Conservation (phyloP, 2,797 vertebrate species). For the Sternotherus odoratus region DNA sequence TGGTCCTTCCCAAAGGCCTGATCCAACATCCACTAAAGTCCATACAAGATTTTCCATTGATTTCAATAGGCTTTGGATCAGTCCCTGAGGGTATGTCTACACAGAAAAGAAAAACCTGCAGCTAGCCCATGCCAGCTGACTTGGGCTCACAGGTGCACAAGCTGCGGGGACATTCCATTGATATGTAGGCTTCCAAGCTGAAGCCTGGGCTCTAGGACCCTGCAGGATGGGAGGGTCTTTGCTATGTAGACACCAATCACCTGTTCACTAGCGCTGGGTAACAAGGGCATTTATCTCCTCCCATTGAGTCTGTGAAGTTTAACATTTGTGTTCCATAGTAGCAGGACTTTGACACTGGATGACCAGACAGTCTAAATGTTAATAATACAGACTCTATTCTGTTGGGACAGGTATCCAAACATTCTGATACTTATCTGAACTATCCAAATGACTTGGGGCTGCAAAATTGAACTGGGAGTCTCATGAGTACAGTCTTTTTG, state of each 20-base stretch:
- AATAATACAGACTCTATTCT: background rate
- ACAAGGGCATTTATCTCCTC: background rate
- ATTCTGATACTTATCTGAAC: background rate
- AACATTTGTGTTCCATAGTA: background rate
- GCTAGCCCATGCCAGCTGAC: background rate
- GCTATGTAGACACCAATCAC: background rate
- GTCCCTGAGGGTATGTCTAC: background rate
- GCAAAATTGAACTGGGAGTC: rapidly evolving
- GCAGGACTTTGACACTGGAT: background rate
- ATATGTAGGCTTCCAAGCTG: background rate
- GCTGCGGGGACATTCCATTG: background rate
- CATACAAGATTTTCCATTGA: background rate
- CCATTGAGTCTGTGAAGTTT: background rate
- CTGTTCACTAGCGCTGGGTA: background rate
- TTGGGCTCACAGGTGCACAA: background rate
- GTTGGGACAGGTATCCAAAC: background rate
- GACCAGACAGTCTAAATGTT: background rate
- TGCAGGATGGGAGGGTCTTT: too few relatives aligned
- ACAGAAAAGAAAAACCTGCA: background rate
- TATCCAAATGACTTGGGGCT: background rate
- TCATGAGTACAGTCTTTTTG: background rate
- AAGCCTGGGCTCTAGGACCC: too few relatives aligned
- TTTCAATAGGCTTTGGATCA: background rate
- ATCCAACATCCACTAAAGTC: background rate
- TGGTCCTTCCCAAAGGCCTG: background rate